Conservation (phyloP, 2,888 invertebrate genomes). For the Melolontha melolontha region DNA sequence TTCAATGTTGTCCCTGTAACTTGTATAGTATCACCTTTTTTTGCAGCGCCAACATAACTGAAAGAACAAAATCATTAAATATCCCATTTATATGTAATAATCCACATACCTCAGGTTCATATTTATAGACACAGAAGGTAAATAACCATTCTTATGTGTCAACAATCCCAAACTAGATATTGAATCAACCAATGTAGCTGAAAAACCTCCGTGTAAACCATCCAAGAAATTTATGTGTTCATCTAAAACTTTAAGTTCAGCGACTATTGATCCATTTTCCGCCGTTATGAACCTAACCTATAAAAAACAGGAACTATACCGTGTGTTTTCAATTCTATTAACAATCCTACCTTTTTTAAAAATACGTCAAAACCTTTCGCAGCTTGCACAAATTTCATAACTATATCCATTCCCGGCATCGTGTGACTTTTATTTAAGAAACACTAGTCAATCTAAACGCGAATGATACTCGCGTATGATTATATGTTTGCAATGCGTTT, state of each 20-base stretch:
- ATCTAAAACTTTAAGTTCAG: constrained; percentile 79
- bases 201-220: constrained; percentile 87
- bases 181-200: constrained; percentile 81
- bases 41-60: constrained; percentile 83
- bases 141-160: constrained; percentile 65
- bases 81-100: no score
- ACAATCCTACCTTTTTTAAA: no score
- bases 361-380: no score
- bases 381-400: no score
- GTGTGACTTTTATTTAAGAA: no score
- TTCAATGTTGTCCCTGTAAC: constrained; percentile 83
- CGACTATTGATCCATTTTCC: constrained; percentile 79
- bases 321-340: no score
- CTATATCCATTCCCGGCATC: no score
- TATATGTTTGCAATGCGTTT: no score
- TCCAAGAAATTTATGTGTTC: constrained; percentile 82
- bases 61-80: constrained; percentile 47
- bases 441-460: no score
- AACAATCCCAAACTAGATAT: constrained; percentile 83
- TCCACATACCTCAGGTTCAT: constrained; percentile 78
- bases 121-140: constrained; percentile 79
- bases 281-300: constrained; percentile 61
- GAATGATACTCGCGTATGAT: no score
- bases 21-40: constrained; percentile 81
- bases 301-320: no score